Evolutionary conservation across 2,888 invertebrate genomes (phyloP).

Genomic region (Girardia tigrina): DNA sequence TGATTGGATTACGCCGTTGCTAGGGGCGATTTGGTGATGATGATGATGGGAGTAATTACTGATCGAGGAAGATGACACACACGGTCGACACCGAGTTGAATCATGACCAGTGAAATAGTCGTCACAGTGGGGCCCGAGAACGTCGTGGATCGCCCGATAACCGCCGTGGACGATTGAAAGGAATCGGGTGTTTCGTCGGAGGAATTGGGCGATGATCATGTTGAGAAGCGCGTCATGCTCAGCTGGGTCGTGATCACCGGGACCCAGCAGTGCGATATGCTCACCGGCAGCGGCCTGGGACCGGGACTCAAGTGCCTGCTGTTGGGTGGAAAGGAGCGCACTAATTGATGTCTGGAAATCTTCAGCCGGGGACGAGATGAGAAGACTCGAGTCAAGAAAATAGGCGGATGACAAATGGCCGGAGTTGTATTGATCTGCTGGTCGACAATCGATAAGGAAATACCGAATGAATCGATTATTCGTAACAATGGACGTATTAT

Average conservation of each 20-base stretch:
- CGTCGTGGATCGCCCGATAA: conserved; percentile 58
- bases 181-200: conserved; percentile 79
- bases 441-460: conserved; percentile 75
- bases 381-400: conserved; percentile 86
- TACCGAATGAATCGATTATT: background rate
- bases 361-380: conserved; percentile 86
- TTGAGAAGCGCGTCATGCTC: conserved; percentile 75
- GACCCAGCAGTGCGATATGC: conserved; percentile 63
- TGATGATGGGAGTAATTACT: background rate
- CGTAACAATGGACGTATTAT: background rate
- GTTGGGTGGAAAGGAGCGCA: conserved; percentile 62
- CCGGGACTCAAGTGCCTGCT: conserved; percentile 54
- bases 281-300: conserved; percentile 55
- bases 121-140: conserved; percentile 66
- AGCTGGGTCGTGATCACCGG: conserved; percentile 75
- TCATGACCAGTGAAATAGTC: conserved; percentile 73
- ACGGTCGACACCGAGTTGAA: conserved; percentile 63
- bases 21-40: background rate
- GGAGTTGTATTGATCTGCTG: conserved; percentile 85
- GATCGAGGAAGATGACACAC: conserved; percentile 50
- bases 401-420: conserved; percentile 93
- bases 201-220: conserved; percentile 91
- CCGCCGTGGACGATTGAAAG: conserved; percentile 82
- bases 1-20: background rate
- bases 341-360: conserved; percentile 53